Evolutionary conservation across 2,888 invertebrate species (phyloP).

Genomic region (Trisateles emortualis): DNA sequence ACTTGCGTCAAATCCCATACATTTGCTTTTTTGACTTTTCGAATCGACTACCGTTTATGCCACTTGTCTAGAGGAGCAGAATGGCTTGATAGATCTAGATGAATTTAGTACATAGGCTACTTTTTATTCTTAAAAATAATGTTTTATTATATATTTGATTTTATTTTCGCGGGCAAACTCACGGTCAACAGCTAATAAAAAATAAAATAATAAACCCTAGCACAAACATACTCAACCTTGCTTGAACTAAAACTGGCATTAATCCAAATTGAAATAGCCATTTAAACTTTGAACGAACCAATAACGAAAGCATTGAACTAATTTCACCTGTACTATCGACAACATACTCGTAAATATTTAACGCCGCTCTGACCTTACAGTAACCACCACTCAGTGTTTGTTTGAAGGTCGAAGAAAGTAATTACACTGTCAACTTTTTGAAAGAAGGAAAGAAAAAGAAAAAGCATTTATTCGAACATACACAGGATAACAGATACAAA

Average conservation of each 20-base stretch:
- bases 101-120: no score
- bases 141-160: no score
- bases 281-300: not conserved
- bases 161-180: no score
- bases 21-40: no score
- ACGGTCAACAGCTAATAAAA: not conserved
- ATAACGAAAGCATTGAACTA: not conserved
- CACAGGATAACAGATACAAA: no score
- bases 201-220: not conserved
- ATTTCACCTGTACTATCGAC: slow-evolving; percentile 18
- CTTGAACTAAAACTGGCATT: not conserved
- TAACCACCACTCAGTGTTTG: not conserved
- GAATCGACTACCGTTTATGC: no score
- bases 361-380: slow-evolving; percentile 26
- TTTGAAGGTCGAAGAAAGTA: slow-evolving; percentile 13
- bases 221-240: not conserved
- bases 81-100: no score
- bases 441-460: no score
- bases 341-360: slow-evolving; percentile 40
- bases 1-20: no score
- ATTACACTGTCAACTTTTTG: not conserved
- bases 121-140: no score
- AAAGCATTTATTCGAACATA: no score
- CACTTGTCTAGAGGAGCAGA: no score
- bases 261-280: not conserved